Percentiles rank a stretch among this genome's conserved stretches.
Conservation (phyloP, 2,797 vertebrate genomes). For the Fringilla coelebs region DNA sequence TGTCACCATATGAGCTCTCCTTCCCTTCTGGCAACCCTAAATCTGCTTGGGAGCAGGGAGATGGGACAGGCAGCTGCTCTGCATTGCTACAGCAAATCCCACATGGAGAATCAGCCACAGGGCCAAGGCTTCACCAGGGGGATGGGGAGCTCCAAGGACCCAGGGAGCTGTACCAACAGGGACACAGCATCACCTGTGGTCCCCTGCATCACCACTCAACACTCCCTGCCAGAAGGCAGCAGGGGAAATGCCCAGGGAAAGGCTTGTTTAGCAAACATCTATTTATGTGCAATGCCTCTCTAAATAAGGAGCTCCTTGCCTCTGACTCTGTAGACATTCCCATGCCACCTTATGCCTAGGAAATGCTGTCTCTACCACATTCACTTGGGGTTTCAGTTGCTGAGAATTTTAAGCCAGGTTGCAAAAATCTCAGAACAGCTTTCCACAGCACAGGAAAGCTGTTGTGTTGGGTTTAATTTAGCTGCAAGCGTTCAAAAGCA, state of each 20-base stretch:
- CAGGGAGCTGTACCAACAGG: fast-evolving
- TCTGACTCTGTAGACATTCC: not conserved
- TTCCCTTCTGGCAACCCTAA: not conserved
- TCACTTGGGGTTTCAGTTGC: fast-evolving
- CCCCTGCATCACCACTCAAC: not conserved
- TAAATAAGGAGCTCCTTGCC: not conserved
- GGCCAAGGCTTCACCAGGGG: not conserved
- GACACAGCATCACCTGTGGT: fast-evolving
- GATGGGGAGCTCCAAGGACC: not conserved
- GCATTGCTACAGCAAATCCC: not conserved
- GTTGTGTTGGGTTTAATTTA: not conserved
- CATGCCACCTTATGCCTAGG: fast-evolving
- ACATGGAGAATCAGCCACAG: fast-evolving
- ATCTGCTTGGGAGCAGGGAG: not conserved
- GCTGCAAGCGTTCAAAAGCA: not conserved
- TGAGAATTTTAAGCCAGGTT: not conserved
- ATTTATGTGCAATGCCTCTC: not conserved
- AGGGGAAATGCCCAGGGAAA: not conserved
- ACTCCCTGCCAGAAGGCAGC: not conserved
- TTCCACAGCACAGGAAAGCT: not conserved
- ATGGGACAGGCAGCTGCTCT: not conserved
- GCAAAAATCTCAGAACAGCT: not conserved
- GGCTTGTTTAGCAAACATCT: not conserved
- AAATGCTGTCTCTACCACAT: not conserved
- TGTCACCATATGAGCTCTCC: not conserved